These are phyloP conservation scores for Drosophila pseudoananassae DNA, from an alignment of 1,140 invertebrate species.

Conservation along the genomic window DNA sequence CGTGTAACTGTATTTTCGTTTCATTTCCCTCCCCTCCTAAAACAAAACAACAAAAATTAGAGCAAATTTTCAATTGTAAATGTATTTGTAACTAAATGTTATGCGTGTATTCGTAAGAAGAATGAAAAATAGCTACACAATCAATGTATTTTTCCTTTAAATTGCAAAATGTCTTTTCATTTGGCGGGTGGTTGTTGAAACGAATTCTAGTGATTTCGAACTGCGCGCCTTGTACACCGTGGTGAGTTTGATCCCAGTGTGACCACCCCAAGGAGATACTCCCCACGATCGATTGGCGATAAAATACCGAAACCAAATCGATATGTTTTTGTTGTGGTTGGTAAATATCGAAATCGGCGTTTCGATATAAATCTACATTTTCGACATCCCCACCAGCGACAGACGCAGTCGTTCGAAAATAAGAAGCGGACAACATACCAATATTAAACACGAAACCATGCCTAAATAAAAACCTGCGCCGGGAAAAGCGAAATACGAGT, in stretches of 20 bases:
- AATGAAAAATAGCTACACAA: slow-evolving; percentile 73
- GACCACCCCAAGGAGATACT: neutral
- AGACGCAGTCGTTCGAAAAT: too few species aligned
- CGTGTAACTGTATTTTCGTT: slow-evolving; percentile 37
- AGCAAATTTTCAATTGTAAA: slow-evolving; percentile 79
- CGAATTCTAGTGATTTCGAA: neutral
- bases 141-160: slow-evolving; percentile 81
- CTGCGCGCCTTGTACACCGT: too few species aligned
- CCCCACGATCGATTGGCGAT: neutral
- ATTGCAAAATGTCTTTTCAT: slow-evolving; percentile 16
- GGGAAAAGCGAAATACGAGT: neutral
- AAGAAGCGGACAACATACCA: neutral
- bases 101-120: slow-evolving; percentile 76
- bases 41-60: slow-evolving; percentile 48
- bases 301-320: too few species aligned
- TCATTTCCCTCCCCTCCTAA: slow-evolving; percentile 16
- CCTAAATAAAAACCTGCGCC: neutral
- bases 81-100: slow-evolving; percentile 82
- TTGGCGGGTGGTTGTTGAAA: neutral
- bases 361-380: neutral
- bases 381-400: neutral
- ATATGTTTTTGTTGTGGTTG: too few species aligned
- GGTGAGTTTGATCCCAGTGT: neutral
- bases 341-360: neutral
- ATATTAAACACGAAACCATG: neutral